These are phyloP conservation scores for Ptychobarbus kaznakovi DNA, from an alignment of 2,797 vertebrate species.

Conservation along the genomic window DNA sequence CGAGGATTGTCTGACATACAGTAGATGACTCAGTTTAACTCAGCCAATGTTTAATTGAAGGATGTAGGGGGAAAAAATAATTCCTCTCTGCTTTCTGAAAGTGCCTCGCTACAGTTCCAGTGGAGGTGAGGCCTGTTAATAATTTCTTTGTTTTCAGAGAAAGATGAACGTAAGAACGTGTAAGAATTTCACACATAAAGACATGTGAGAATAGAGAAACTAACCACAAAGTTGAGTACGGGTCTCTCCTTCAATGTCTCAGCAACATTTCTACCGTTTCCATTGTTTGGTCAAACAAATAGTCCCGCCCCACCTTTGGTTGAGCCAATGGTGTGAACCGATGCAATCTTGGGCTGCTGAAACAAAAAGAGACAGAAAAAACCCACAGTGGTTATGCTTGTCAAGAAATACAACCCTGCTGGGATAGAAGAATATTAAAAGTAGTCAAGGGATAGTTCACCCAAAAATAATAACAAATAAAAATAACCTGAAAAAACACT, in stretches of 20 bases:
- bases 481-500: no score
- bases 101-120: neutral
- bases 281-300: neutral
- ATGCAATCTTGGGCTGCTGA: neutral
- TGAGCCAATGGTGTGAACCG: neutral
- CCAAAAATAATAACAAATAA: no score
- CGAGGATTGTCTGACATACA: conserved; percentile 69
- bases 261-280: neutral
- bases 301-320: neutral
- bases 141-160: conserved; percentile 33
- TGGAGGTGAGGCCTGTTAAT: conserved; percentile 29
- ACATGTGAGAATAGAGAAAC: neutral
- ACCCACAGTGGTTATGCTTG: neutral
- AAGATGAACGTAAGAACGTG: conserved; percentile 25
- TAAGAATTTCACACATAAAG: conserved; percentile 22
- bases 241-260: neutral
- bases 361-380: neutral
- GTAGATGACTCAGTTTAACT: conserved; percentile 69
- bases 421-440: neutral
- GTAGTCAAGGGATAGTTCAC: no score
- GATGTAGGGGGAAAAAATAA: conserved; percentile 67
- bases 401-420: neutral
- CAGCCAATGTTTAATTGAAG: conserved; percentile 73
- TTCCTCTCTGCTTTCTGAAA: conserved; percentile 36
- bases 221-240: neutral